Evolutionary conservation across 2,113 vertebrate genomes (phyloP).

Genomic region (Triplophysa tibetana): DNA sequence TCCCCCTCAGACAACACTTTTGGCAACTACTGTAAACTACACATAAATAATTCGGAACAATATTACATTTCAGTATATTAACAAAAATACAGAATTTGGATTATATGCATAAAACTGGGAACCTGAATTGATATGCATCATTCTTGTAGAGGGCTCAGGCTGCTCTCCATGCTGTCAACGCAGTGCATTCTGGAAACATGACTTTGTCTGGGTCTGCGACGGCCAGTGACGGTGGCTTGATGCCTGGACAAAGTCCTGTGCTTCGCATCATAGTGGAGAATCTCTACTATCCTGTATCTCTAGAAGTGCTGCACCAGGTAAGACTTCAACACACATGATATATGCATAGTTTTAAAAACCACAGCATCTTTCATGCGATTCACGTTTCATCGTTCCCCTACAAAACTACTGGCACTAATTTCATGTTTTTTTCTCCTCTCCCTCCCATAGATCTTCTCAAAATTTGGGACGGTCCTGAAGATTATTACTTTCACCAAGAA

Average conservation of each 20-base stretch:
- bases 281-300: conserved; percentile 76
- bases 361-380: too few relatives aligned
- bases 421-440: conserved; percentile 18
- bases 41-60: too few relatives aligned
- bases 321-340: conserved; percentile 22
- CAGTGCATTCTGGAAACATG: conserved; percentile 64
- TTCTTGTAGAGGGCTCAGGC: conserved; percentile 71
- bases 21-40: too few relatives aligned
- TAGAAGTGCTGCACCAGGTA: conserved; percentile 85
- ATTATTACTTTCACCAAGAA: conserved; percentile 85
- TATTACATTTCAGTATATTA: too few relatives aligned
- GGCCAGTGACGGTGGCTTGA: conserved; percentile 56
- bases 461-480: conserved; percentile 82
- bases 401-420: too few relatives aligned
- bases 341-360: too few relatives aligned
- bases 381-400: too few relatives aligned
- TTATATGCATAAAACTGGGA: too few relatives aligned
- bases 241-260: conserved; percentile 72
- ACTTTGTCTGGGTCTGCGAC: conserved; percentile 55
- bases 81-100: too few relatives aligned
- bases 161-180: conserved; percentile 69
- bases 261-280: conserved; percentile 84
- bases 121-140: conserved; percentile 1
- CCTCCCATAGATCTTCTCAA: conserved; percentile 79
- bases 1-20: too few relatives aligned